Base-by-base conservation (phyloP, 2,888 invertebrate genomes). In the Trachelus iudaicus region DNA sequence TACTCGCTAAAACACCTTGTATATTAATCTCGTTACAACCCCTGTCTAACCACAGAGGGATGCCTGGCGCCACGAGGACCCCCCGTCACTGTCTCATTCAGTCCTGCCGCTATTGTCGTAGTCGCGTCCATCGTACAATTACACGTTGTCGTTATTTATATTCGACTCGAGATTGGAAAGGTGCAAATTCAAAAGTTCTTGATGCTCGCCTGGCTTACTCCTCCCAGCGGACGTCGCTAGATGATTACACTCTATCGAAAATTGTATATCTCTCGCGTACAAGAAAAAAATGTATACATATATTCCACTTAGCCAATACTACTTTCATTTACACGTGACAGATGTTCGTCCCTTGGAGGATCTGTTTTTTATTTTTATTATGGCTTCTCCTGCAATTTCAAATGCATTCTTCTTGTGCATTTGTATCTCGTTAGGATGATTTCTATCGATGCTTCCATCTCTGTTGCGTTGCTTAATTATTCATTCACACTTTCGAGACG, bases 61-160 rank as follows among this genome's bases (percentile, higher is more conserved):
- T 71, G 79, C 78, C 79, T 82, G 82, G 82, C 82, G 82, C 82
- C 82, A 77, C 77, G 82, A 79, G 79, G 79, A 78, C 81, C 77
- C 81, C 34, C 37, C 82, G 75, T 69, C 79, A 56, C 71, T 34
- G 71, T 71, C 31, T 31, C 71, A 33, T 71, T 71, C 71, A 71
- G 71, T 34, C 31, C 71, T 71, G 13, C 6, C 33, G 23, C 71
- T 12, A 71, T 71, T 56, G 56, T 56, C 56, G 23, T 23, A 23
- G 6, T 23, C 56, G 2, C 56, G 56, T 9, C 23, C 56, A 23
- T 23, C 56, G 23, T 15, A 6, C 56, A 2, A 23, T 56, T 56
- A 56, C 56, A 56, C 23, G 56, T 23, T 15, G 4, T 40, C 15
- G 23, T 15, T 0, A 9, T 56, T 23, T 56, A 23, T 23, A 15